A percentile compares a stretch with the other conserved stretches of the same genome.
These are phyloP conservation scores for Corythaixoides concolor DNA, from an alignment of 2,113 vertebrate genomes.

Conservation along the genomic window DNA sequence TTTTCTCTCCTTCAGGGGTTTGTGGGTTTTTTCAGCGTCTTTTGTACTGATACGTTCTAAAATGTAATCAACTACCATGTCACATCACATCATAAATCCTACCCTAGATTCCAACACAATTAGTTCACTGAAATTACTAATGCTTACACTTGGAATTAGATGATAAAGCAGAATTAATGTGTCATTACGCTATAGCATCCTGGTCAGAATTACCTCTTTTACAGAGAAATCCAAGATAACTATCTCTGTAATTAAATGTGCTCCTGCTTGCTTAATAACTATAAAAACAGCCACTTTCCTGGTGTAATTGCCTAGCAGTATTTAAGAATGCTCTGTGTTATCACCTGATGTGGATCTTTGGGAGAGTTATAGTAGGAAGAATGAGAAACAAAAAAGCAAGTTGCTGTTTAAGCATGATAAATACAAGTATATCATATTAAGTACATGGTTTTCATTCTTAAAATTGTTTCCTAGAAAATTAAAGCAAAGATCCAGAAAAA, in stretches of 20 bases:
- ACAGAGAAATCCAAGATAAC: neutral
- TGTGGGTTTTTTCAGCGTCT: neutral
- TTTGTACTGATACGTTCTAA: neutral
- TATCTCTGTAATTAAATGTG: constrained; percentile 17
- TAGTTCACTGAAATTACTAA: neutral
- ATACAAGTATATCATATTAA: neutral
- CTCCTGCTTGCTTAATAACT: neutral
- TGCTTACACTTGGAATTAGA: neutral
- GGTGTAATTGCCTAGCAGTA: neutral
- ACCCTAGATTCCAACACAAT: neutral
- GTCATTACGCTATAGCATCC: neutral
- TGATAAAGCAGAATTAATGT: constrained; percentile 3
- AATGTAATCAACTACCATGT: neutral
- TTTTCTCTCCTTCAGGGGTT: neutral
- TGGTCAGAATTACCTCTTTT: constrained; percentile 1
- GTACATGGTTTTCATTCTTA: neutral
- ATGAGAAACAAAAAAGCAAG: neutral
- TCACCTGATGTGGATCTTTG: neutral
- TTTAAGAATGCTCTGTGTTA: neutral
- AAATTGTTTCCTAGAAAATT: neutral
- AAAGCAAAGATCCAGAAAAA: neutral
- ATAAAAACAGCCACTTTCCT: neutral
- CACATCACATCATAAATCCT: neutral
- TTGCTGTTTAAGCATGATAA: neutral
- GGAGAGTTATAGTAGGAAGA: neutral